Percentiles rank a stretch among this genome's conserved stretches.
Conservation (phyloP, 64 coral and sea anemone species). For the Pocillopora damicornis region DNA sequence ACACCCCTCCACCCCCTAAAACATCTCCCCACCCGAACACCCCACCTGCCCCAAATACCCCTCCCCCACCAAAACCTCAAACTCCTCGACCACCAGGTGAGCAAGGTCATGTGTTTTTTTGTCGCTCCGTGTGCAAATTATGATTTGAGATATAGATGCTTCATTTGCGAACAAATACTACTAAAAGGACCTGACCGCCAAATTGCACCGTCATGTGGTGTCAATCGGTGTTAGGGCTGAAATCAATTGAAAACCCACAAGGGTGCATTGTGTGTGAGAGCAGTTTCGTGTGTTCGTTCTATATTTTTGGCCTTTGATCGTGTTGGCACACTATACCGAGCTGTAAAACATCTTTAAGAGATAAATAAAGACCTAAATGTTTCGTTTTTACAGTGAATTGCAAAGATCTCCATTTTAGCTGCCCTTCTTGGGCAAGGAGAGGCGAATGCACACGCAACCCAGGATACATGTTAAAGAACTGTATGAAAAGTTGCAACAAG, state of each 20-base stretch:
- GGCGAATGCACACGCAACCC: constrained; percentile 73
- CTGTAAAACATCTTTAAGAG: too few relatives aligned
- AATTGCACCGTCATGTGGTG: too few relatives aligned
- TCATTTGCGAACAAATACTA: too few relatives aligned
- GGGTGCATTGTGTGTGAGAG: too few relatives aligned
- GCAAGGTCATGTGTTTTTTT: background rate
- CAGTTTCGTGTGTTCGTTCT: background rate
- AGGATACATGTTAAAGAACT: constrained; percentile 56
- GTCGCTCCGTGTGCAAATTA: background rate
- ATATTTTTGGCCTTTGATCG: background rate
- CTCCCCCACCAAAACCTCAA: constrained; percentile 34
- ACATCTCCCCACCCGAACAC: constrained; percentile 37
- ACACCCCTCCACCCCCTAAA: constrained; percentile 16
- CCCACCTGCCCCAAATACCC: constrained; percentile 20
- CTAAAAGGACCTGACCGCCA: too few relatives aligned
- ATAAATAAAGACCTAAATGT: background rate
- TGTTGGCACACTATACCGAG: too few relatives aligned
- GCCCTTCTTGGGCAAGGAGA: constrained; percentile 51
- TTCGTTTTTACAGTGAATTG: constrained; percentile 38
- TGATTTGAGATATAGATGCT: too few relatives aligned
- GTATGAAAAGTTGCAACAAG: constrained; percentile 48
- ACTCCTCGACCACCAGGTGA: constrained; percentile 43
- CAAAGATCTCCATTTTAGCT: constrained; percentile 40
- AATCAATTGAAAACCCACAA: too few relatives aligned
- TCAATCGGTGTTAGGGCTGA: too few relatives aligned